These are phyloP conservation scores for Drosophila infuscata DNA, from an alignment of 2,888 invertebrate genomes.

Conservation along the genomic window DNA sequence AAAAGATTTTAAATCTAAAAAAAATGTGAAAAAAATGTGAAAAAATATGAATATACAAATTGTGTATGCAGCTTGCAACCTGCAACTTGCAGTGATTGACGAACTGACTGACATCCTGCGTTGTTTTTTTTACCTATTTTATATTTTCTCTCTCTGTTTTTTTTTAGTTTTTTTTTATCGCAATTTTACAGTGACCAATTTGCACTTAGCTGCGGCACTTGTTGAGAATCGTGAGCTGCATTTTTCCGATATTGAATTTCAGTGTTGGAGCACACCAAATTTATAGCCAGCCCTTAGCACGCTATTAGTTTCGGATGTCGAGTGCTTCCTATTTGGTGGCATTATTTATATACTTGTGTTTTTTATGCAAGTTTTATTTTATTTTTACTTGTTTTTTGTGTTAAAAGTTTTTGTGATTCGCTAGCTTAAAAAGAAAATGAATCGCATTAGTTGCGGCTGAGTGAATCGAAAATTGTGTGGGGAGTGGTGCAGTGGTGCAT, in stretches of 20 bases:
- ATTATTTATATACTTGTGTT: conserved; percentile 29
- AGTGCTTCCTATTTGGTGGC: conserved; percentile 20
- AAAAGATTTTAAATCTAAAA: neutral
- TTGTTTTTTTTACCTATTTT: conserved; percentile 9
- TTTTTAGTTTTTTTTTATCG: neutral
- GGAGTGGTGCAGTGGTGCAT: conserved; percentile 1
- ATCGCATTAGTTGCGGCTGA: conserved; percentile 69
- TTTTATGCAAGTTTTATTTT: neutral
- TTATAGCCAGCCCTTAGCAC: conserved; percentile 45
- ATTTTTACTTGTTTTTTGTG: conserved; percentile 2
- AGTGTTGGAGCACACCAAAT: conserved; percentile 51
- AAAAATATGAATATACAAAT: conserved; percentile 15
- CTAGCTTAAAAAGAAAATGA: conserved; percentile 67
- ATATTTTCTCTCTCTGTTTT: neutral
- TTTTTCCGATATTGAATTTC: conserved; percentile 71
- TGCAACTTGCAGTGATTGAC: conserved; percentile 39
- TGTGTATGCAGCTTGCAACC: conserved; percentile 16
- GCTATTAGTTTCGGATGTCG: conserved; percentile 41
- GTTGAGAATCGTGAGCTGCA: conserved; percentile 73
- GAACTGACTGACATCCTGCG: conserved; percentile 45
- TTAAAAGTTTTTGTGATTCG: conserved; percentile 53
- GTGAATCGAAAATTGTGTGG: conserved; percentile 43
- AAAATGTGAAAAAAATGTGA: neutral
- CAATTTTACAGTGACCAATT: conserved; percentile 64
- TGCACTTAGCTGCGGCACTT: conserved; percentile 66